Base-by-base conservation (phyloP, 2,113 vertebrate species). In the Dasyurus viverrinus region DNA sequence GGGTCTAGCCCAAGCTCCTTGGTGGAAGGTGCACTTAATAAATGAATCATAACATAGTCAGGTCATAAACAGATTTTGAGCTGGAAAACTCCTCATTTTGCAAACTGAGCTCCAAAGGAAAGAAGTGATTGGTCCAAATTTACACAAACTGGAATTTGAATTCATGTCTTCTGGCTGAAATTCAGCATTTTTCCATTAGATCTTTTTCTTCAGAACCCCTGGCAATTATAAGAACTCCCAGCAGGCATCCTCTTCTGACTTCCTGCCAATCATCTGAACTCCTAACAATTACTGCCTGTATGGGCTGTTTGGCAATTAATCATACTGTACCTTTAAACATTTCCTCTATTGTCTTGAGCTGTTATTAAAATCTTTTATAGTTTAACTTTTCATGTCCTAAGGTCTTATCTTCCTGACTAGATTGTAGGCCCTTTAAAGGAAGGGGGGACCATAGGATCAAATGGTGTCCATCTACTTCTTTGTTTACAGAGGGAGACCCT, bases 371-470 rank as follows among this genome's bases (percentile, higher is more conserved):
- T 25, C 26, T 93, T 93, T 84, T 84, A 84, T 84, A 84, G 68
- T 22, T 84, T 84, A 84, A 84, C 19, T 8, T 84, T 84, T 84
- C 68, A 84, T 84, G 7, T 84, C 68, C n/a, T 84, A 84, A 84
- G 68, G 68, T 94, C 95, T 96, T 68, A 60, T 93, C 92, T 93
- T 46, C 9, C 22, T 26, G 8, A 4, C 12, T 42, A 30, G 93
- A 57, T 53, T 84, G 50, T 89, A 53, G 84, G 0, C 42, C 68
- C 54, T 93, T 57, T 89, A 2, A 42, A 36, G n/a, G n/a, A 42
- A 84, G 2, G 11, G 60, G 36, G 19, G 2, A 84, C 6, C n/a
- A 42, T 42, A 84, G 19, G 19, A 84, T 42, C 60, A 76, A n/a
- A 30, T 10, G 36, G 14, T 76, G 36, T 3, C 16, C 22, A 8